Evolutionary conservation across 2,113 vertebrate species (phyloP).

Genomic region (Hemiprocne comata): DNA sequence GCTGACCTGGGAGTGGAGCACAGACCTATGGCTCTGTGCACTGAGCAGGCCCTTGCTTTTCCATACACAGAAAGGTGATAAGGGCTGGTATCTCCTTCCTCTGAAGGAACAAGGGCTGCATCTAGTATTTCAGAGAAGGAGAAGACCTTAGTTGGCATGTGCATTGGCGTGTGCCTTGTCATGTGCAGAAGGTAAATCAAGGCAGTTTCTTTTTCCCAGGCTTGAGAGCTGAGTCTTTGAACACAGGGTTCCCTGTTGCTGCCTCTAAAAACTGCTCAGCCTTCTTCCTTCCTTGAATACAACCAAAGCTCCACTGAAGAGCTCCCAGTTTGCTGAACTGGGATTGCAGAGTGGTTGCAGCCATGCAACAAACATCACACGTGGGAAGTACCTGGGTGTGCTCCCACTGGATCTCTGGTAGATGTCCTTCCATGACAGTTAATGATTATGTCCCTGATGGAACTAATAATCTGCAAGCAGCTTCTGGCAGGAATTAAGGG

Average conservation of each 20-base stretch:
- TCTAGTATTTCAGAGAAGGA: neutral
- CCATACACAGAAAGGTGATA: neutral
- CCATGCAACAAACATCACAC: accelerated
- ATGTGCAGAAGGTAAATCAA: neutral
- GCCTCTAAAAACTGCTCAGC: neutral
- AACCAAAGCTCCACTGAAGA: neutral
- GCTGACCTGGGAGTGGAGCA: neutral
- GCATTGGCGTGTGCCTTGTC: neutral
- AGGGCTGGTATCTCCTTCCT: neutral
- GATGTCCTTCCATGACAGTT: accelerated
- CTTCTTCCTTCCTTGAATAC: too few species aligned
- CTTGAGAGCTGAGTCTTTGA: neutral
- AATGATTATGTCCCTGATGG: neutral
- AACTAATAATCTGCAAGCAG: neutral
- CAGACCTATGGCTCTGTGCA: neutral
- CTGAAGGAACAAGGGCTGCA: neutral
- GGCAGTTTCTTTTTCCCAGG: neutral
- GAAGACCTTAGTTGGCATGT: neutral
- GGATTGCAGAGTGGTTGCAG: neutral
- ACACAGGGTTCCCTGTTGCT: neutral
- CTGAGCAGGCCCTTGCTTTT: neutral
- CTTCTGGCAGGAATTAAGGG: neutral
- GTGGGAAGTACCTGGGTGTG: neutral
- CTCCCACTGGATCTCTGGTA: neutral
- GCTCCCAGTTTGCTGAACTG: neutral